Conservation (phyloP, 35 echinoderm and acorn worm species). For the Lytechinus pictus region DNA sequence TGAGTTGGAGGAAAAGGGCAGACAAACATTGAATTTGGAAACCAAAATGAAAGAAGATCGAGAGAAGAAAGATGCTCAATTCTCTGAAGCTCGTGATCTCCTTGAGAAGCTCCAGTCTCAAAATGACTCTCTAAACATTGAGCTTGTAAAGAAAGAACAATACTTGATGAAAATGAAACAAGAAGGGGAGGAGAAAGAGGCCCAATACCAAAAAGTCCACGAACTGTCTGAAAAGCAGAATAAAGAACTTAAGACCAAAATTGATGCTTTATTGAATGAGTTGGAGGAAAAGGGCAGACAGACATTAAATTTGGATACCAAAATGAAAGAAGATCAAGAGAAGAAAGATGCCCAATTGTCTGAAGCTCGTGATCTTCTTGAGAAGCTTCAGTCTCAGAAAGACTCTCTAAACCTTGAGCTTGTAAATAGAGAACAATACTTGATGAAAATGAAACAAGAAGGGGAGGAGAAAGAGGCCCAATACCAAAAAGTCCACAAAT, state of each 20-base stretch:
- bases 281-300: too few relatives aligned
- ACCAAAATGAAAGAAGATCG: not conserved
- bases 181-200: not conserved
- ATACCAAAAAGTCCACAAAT: not conserved
- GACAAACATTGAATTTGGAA: not conserved
- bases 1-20: not conserved
- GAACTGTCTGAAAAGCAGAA: not conserved
- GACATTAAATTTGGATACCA: too few relatives aligned
- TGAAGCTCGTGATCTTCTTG: too few relatives aligned
- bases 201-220: not conserved
- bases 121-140: not conserved
- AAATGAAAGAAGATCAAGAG: too few relatives aligned
- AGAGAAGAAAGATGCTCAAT: not conserved
- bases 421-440: too few relatives aligned
- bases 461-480: conserved; percentile 45
- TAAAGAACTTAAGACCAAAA: not conserved
- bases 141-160: not conserved
- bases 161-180: not conserved
- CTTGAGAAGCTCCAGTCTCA: not conserved
- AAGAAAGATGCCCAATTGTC: too few relatives aligned
- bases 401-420: too few relatives aligned
- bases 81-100: not conserved
- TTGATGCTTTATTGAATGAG: too few relatives aligned
- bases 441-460: not conserved
- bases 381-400: too few relatives aligned